These are phyloP conservation scores for Thera obeliscata DNA, from an alignment of 2,888 invertebrate species.

Conservation along the genomic window DNA sequence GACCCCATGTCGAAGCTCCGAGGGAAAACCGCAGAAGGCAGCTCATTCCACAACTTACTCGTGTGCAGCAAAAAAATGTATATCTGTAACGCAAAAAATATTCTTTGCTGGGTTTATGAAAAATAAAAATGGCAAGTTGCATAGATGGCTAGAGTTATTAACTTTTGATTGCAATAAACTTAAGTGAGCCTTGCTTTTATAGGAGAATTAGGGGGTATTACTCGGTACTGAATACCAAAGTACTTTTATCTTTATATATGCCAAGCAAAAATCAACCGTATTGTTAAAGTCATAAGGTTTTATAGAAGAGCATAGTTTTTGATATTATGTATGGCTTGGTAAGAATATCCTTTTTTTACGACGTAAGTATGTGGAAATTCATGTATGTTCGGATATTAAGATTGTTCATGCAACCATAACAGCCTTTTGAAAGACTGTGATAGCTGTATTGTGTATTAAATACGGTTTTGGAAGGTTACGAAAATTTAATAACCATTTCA, in stretches of 20 bases:
- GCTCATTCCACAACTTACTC: too few relatives aligned
- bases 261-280: conserved; percentile 44
- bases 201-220: conserved; percentile 73
- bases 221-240: conserved; percentile 49
- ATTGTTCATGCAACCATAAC: conserved; percentile 66
- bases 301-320: conserved; percentile 37
- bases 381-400: conserved; percentile 73
- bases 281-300: conserved; percentile 32
- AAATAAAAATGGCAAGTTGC: conserved; percentile 32
- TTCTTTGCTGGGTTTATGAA: too few relatives aligned
- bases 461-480: not conserved
- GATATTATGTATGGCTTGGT: conserved; percentile 71
- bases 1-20: too few relatives aligned
- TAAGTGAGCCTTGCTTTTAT: conserved; percentile 79
- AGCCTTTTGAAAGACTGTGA: conserved; percentile 45
- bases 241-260: not conserved
- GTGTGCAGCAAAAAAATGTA: too few relatives aligned
- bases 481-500: not conserved
- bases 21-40: too few relatives aligned
- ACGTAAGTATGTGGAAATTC: conserved; percentile 77
- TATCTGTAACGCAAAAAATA: too few relatives aligned
- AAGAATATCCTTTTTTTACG: conserved; percentile 80
- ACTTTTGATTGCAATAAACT: conserved; percentile 80
- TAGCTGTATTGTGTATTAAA: conserved; percentile 22
- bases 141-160: conserved; percentile 60